phyloP scores from a whole-genome alignment of 2,797 vertebrate species.

The Silurus lanzhouensis region DNA sequence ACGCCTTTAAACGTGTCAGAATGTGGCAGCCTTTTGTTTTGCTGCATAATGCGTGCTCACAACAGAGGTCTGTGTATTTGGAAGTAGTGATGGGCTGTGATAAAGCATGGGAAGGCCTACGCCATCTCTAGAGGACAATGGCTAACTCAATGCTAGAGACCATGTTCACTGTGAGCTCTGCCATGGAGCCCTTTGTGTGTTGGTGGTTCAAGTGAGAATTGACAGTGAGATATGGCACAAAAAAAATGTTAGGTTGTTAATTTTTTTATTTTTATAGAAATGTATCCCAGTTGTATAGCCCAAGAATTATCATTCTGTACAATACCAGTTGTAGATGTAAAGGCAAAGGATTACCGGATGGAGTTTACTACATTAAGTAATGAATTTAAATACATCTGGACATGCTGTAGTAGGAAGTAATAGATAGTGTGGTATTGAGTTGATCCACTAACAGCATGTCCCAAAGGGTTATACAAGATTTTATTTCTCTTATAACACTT shows the following conservation, averaged over 20 bases:
- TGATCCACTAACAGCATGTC: background rate
- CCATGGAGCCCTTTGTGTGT: slow-evolving; percentile 67
- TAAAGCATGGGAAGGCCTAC: slow-evolving; percentile 80
- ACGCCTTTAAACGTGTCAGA: slow-evolving; percentile 75
- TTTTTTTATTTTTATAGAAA: slow-evolving; percentile 41
- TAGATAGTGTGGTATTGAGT: background rate
- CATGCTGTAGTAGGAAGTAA: background rate
- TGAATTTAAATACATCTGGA: too few species aligned
- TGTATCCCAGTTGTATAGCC: slow-evolving; percentile 2
- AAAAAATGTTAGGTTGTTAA: slow-evolving; percentile 23
- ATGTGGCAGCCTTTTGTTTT: slow-evolving; percentile 79
- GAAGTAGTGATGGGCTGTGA: slow-evolving; percentile 74
- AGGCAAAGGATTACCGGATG: slow-evolving; percentile 8
- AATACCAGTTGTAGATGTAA: background rate
- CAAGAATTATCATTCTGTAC: background rate
- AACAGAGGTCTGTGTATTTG: slow-evolving; percentile 75
- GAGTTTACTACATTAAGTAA: slow-evolving; percentile 6
- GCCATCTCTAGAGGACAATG: slow-evolving; percentile 80
- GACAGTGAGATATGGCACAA: slow-evolving; percentile 62
- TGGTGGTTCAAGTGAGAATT: slow-evolving; percentile 60
- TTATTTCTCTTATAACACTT: background rate
- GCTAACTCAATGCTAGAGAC: slow-evolving; percentile 72
- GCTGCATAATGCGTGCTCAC: slow-evolving; percentile 73
- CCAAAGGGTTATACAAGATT: background rate
- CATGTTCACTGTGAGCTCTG: slow-evolving; percentile 68